Conservation (phyloP, 2,113 vertebrate genomes). For the Orycteropus afer region DNA sequence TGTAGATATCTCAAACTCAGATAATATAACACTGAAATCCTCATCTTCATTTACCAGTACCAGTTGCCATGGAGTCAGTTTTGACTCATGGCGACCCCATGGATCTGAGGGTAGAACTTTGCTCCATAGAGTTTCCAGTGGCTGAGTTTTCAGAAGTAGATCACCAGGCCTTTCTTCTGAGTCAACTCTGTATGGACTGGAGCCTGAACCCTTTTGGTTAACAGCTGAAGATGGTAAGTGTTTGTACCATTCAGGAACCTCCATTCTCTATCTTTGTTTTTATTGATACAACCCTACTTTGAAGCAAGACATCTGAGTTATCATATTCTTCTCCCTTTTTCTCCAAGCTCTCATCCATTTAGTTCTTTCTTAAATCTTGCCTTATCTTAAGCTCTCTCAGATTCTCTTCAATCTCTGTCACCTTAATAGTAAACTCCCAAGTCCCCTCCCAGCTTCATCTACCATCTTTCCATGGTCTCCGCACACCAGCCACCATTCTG, state of each 20-base stretch:
- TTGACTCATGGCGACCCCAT: background rate
- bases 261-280: background rate
- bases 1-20: background rate
- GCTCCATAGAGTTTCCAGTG: too few relatives aligned
- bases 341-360: background rate
- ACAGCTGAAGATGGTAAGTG: too few relatives aligned
- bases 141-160: too few relatives aligned
- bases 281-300: background rate
- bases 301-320: background rate
- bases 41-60: background rate
- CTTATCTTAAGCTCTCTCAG: background rate
- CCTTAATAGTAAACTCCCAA: background rate
- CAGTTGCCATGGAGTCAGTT: background rate
- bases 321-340: background rate
- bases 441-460: background rate
- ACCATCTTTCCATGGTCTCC: background rate
- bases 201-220: too few relatives aligned
- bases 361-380: background rate
- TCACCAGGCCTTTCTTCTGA: too few relatives aligned
- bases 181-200: too few relatives aligned
- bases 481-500: background rate
- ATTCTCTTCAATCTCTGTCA: background rate
- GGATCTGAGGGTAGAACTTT: too few relatives aligned
- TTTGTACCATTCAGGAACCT: background rate
- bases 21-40: background rate